Evolutionary conservation across 2,797 vertebrate genomes (phyloP), one percentile per base, ranked within the genome.

Genomic region (Pipistrellus nathusii): DNA sequence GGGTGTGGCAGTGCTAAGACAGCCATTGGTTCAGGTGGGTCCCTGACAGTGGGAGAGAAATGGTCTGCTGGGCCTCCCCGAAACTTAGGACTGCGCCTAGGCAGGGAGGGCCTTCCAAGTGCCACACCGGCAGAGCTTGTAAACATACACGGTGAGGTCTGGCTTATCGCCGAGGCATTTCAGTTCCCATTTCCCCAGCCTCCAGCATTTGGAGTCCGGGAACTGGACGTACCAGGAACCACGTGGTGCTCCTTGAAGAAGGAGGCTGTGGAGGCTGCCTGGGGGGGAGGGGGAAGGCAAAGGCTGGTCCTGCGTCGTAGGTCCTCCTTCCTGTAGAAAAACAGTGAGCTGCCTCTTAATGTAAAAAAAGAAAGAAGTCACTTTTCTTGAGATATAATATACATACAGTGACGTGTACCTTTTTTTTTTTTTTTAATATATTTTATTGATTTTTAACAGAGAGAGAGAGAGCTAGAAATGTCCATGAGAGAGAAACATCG

Each of bases 281-380:
- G 30, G 18, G 12, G 17, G n/a, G 8, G 2, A 1, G 17, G 55
- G 13, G 8, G 41, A 30, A 27, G 35, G 11, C 25, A 66, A 15
- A 71, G 35, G 41, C 57, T 62, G 21, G 68, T 78, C 55, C 93
- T 94, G 10, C 20, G 21, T 53, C 32, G 21, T 71, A 25, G 27
- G 30, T 48, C 76, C 48, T 90, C n/a, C 30, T 66, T 94, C 1
- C 5, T 14, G 75, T 93, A 91, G 55, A 15, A 95, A 90, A 86
- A 48, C 32, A 85, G 75, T 25, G 46, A 75, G 30, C 20, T 77
- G 9, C 13, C 7, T 59, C 66, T 73, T 57, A 46, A 30, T 53
- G 27, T 6, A 27, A 12, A 32, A 15, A 64, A 5, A 32, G 8
- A 32, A 48, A 51, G 55, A 32, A 55, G 21, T 75, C 2, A 72